Evolutionary conservation across 2,797 vertebrate genomes (phyloP).

Genomic region (Yasuhikotakia modesta): DNA sequence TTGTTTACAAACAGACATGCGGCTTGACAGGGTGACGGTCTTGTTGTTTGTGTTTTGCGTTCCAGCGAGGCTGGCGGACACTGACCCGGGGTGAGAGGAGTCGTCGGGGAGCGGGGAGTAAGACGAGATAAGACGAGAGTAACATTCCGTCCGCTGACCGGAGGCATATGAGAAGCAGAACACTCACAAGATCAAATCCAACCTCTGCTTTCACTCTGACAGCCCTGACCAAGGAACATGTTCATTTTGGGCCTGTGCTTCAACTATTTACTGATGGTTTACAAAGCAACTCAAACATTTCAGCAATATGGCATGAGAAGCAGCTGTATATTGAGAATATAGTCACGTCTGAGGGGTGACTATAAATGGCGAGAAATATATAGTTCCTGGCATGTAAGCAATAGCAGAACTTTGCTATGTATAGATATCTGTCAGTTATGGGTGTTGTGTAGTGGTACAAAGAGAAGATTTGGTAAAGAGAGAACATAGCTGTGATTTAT

Average conservation of each 20-base stretch:
- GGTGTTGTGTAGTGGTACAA: not conserved
- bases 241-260: not conserved
- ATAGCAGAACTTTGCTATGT: not conserved
- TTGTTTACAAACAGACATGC: conserved; percentile 60
- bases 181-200: conserved; percentile 44
- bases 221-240: conserved; percentile 4
- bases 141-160: conserved; percentile 51
- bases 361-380: not conserved
- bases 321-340: not conserved
- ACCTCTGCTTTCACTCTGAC: conserved; percentile 31
- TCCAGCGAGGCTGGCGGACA: conserved; percentile 52
- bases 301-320: no score
- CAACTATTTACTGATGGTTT: not conserved
- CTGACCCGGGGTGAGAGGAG: conserved; percentile 57
- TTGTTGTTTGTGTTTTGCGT: conserved; percentile 62
- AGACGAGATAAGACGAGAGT: conserved; percentile 59
- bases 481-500: no score
- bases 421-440: not conserved
- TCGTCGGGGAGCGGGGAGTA: conserved; percentile 46
- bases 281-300: conserved; percentile 8
- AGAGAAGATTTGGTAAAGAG: not conserved
- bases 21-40: conserved; percentile 51
- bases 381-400: not conserved
- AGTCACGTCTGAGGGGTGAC: not conserved
- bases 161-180: conserved; percentile 49